Percentiles rank a stretch among this genome's conserved stretches.
These are phyloP conservation scores for Premnoplex brunnescens DNA, from an alignment of 2,797 vertebrate genomes.

Conservation along the genomic window DNA sequence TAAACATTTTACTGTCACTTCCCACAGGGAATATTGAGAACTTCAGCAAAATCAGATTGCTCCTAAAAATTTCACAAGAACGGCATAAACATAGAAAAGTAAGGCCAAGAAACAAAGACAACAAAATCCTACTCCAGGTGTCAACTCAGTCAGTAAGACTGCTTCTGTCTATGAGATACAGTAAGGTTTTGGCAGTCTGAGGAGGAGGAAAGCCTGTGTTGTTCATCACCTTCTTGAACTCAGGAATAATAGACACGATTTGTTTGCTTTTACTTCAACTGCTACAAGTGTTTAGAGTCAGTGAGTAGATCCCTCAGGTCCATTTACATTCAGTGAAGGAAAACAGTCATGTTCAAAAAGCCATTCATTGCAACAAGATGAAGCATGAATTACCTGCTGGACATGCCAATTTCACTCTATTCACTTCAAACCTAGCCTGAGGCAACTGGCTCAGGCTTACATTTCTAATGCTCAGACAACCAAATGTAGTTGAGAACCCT, in stretches of 20 bases:
- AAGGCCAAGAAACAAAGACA: background rate
- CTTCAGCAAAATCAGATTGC: background rate
- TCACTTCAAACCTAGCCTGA: background rate
- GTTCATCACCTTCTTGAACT: background rate
- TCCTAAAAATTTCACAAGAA: background rate
- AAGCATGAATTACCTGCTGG: background rate
- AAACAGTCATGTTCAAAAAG: background rate
- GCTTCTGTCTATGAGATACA: background rate
- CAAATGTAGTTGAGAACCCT: background rate
- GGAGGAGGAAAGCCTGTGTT: background rate
- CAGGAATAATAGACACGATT: background rate
- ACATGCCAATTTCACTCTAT: background rate
- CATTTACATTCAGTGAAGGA: background rate
- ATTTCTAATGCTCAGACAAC: background rate
- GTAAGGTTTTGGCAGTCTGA: background rate
- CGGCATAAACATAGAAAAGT: background rate
- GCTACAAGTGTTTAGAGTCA: background rate
- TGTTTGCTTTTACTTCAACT: constrained; percentile 2
- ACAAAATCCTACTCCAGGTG: background rate
- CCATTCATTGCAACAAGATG: background rate
- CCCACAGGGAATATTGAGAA: background rate
- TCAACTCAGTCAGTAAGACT: background rate
- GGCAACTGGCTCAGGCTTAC: background rate
- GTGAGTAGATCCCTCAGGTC: constrained; percentile 1
- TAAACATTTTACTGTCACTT: rapidly evolving